Conservation (phyloP, 2,113 vertebrate genomes). For the Tenebrosternarchus preto region DNA sequence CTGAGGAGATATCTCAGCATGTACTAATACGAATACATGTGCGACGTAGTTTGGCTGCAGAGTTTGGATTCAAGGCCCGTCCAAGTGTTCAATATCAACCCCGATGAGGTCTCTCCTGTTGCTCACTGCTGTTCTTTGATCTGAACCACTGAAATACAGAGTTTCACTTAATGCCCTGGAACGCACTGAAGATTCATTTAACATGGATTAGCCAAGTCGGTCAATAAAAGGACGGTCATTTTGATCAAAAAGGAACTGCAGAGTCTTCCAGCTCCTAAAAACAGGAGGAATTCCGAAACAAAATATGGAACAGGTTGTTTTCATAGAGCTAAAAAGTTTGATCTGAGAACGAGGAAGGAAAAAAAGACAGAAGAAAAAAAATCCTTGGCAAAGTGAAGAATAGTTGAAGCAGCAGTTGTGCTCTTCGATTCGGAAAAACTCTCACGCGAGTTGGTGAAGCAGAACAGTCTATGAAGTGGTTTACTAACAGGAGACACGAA, state of each 20-base stretch:
- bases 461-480: background rate
- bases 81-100: conserved; percentile 2
- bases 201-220: conserved; percentile 10
- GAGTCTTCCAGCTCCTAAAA: background rate
- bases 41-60: background rate
- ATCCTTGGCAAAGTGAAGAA: background rate
- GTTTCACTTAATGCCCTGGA: background rate
- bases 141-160: background rate
- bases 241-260: background rate
- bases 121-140: conserved; percentile 6
- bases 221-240: background rate
- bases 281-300: background rate
- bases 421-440: background rate
- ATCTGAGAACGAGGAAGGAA: background rate
- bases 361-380: too few species aligned
- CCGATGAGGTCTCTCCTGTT: conserved; percentile 12
- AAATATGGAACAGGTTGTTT: background rate
- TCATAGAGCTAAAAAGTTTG: background rate
- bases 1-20: background rate
- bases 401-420: background rate
- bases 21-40: conserved; percentile 29
- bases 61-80: background rate
- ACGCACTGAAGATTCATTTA: background rate
- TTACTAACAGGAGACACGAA: background rate
- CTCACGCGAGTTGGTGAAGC: background rate